A percentile compares a stretch with the other conserved stretches of the same genome.
These are phyloP conservation scores for Chironomus striatipennis DNA, from an alignment of 1,140 invertebrate genomes.

Conservation along the genomic window DNA sequence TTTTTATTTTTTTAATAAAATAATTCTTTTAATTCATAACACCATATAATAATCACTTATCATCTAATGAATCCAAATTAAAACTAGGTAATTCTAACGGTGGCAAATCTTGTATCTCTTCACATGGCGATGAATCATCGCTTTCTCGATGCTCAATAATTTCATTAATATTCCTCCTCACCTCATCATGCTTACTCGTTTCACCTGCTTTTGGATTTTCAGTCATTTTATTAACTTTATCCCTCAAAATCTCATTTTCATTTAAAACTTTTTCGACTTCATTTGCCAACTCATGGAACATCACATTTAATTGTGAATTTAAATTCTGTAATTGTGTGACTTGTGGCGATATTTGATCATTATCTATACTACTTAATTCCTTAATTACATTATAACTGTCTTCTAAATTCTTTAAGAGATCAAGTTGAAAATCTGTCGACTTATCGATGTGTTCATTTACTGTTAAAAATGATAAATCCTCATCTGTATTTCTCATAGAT, in stretches of 20 bases:
- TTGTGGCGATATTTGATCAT: background rate
- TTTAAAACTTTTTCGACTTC: background rate
- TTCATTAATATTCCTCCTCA: too few relatives aligned
- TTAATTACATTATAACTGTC: background rate
- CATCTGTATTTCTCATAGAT: background rate
- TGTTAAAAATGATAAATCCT: background rate
- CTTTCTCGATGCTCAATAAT: too few relatives aligned
- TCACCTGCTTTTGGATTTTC: too few relatives aligned
- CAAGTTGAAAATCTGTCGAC: background rate
- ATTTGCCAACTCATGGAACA: background rate
- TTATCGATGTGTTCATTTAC: background rate
- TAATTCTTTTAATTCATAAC: too few relatives aligned
- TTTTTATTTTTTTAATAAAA: too few relatives aligned
- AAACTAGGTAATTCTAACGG: background rate
- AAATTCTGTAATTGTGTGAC: background rate
- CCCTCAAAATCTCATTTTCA: background rate
- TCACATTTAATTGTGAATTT: background rate
- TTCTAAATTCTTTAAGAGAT: background rate
- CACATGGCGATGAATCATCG: background rate
- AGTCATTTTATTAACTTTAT: background rate
- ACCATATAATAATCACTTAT: too few relatives aligned
- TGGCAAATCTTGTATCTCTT: background rate
- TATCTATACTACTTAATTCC: background rate
- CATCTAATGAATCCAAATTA: background rate
- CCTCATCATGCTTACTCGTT: too few relatives aligned